Base-by-base conservation (phyloP, 1,140 invertebrate species). In the Pogonomyrmex barbatus region DNA sequence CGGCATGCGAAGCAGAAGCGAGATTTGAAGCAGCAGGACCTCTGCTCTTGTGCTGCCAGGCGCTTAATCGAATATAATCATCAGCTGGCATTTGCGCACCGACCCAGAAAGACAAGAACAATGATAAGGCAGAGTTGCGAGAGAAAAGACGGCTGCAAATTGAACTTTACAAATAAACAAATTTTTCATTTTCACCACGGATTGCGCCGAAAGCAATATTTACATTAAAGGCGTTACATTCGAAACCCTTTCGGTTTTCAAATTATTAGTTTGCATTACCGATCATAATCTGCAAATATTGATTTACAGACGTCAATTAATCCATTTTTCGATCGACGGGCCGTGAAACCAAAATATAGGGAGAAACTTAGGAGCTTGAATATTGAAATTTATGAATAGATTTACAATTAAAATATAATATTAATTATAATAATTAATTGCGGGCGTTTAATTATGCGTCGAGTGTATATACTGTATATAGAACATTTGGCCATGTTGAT, bases 21-120 rank as follows among this genome's bases (percentile, higher is more conserved):
- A 78, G 17, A 47, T 77, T 65, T 65, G 58, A 78, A 78, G 42
- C 60, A 47, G 76, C 60, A 47, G 76, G 39, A 78, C 17, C 45
- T 24, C 30, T 78, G 17, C 75, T 63, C 24, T 39, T 50, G 14
- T 62, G 17, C n/a, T 78, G 39, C 8, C 45, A 78, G 30, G 6
- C 58, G 45, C 17, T 65, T 65, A 78, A 65, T 63, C 39, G 42
- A 63, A 77, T 77, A 30, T 58, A 75, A 63, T 65, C 39, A 33
- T 78, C 17, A 39, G 8, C 33, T 14, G 17, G 30, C 45, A 36
- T 77, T 77, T 39, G 60, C 33, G 30, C n/a, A 47, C 9, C 45
- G 60, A 30, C 39, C 54, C 39, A 65, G 60, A 78, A 65, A 78
- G 60, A 78, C 30, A 63, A 63, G 24, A 78, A 78, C 5, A 78